Evolutionary conservation across 1,140 invertebrate species (phyloP).

Genomic region (Eriosoma lanigerum): DNA sequence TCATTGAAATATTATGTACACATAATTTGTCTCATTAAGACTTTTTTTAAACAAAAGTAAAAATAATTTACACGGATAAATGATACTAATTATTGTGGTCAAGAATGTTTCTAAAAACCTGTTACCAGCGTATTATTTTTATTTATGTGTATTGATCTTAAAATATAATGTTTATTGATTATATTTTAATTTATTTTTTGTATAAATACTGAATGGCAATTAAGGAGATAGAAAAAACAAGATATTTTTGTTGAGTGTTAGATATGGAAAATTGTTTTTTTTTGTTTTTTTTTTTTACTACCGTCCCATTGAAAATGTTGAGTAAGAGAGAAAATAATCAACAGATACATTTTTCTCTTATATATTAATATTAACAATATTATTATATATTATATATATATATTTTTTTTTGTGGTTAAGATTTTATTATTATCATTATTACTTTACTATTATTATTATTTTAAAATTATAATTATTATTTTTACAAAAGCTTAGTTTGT

Average conservation of each 20-base stretch:
- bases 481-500: background rate
- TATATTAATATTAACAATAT: background rate
- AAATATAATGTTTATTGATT: conserved; percentile 47
- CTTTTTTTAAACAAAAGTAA: conserved; percentile 5
- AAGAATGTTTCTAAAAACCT: conserved; percentile 30
- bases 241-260: background rate
- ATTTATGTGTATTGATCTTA: conserved; percentile 35
- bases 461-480: no score
- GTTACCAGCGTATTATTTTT: conserved; percentile 45
- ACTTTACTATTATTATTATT: background rate
- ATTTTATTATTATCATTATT: background rate
- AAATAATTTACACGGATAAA: conserved; percentile 34
- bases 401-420: background rate
- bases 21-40: conserved; percentile 20
- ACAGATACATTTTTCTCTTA: background rate
- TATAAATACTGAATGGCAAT: background rate
- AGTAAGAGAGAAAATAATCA: background rate
- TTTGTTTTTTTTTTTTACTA: background rate
- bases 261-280: background rate
- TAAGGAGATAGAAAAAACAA: background rate
- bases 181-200: background rate
- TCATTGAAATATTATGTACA: background rate
- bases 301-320: background rate
- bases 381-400: no score
- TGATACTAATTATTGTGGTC: conserved; percentile 7